Base-by-base conservation (phyloP, 2,888 invertebrate species). In the Netelia fuscicornis region DNA sequence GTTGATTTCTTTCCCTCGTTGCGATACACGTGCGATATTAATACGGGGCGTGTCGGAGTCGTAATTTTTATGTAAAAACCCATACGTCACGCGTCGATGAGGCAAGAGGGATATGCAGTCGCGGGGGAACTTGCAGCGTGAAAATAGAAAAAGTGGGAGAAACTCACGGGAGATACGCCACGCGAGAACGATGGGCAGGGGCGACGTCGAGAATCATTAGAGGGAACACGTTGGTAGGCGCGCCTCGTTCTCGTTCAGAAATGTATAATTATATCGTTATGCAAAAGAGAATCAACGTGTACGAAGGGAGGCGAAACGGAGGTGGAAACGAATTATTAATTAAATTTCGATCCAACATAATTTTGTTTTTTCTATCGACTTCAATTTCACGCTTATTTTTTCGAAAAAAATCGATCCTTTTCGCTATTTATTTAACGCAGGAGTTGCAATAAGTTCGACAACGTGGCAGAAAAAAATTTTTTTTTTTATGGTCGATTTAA, bases 401-500 rank as follows among this genome's bases (percentile, higher is more conserved):
- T 10, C 6, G 6, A 6, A 37, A 37, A 37, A 37, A 37, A 37
- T 37, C 6, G 37, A 37, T 37, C 37, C 1, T 23, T 58, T 25
- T 20, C 20, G n/a, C 1, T 6, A 9, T 58, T 58, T 58, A 23
- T 58, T 58, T 25, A 10, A 5, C 10, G 10, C 8, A 5, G 9
- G 8, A 9, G 68, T 78, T 17, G 23, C 58, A 8, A 20, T 1
- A 68, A 8, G 6, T 48, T 17, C 17, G 3, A 54, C 2, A 37
- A 30, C 10, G 37, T 56, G 37, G 37, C 11, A 58, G 52, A 62
- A 71, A n/a, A n/a, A n/a, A n/a, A n/a, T 37, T 10, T 56, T 71
- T 72, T n/a, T 90, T n/a, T 90, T 89, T 87, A 84, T 84, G 76
- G 84, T 86, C 89, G 90, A 91, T 92, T 92, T 92, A 90, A 91